These are phyloP conservation scores for Plecturocebus donacophilus DNA, from an alignment of 2,113 vertebrate species.

Conservation along the genomic window DNA sequence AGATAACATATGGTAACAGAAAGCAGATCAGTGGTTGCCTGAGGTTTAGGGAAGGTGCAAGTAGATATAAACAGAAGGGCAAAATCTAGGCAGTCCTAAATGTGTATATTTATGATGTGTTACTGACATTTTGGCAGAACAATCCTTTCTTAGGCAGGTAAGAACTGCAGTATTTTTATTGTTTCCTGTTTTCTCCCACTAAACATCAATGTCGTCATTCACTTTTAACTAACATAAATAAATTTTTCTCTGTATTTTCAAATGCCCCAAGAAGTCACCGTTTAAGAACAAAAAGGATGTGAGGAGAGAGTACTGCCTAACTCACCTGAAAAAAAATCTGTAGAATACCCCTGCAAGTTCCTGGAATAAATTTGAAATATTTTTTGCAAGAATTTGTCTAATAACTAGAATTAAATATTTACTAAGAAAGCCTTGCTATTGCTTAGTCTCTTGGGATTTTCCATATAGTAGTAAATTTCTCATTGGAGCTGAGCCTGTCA, in stretches of 20 bases:
- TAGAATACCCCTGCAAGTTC: neutral
- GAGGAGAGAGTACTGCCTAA: neutral
- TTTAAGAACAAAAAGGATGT: neutral
- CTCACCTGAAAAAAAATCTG: neutral
- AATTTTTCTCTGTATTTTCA: neutral
- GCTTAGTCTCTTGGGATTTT: neutral
- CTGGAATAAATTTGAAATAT: neutral
- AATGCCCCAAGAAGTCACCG: neutral
- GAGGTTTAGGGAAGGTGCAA: neutral
- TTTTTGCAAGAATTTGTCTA: neutral
- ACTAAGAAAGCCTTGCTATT: neutral
- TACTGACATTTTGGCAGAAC: neutral
- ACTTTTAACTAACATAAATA: neutral
- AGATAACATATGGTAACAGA: neutral
- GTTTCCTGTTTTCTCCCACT: neutral
- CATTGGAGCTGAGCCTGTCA: neutral
- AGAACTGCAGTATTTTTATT: neutral
- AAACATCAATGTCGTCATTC: neutral
- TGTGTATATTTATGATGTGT: neutral
- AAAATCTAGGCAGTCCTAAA: neutral
- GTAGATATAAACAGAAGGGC: neutral
- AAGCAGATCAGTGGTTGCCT: neutral
- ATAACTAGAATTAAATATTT: neutral
- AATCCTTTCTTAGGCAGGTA: neutral
- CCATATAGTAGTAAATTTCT: neutral